Base-by-base conservation (phyloP, 2,113 vertebrate genomes). In the Gopherus flavomarginatus region DNA sequence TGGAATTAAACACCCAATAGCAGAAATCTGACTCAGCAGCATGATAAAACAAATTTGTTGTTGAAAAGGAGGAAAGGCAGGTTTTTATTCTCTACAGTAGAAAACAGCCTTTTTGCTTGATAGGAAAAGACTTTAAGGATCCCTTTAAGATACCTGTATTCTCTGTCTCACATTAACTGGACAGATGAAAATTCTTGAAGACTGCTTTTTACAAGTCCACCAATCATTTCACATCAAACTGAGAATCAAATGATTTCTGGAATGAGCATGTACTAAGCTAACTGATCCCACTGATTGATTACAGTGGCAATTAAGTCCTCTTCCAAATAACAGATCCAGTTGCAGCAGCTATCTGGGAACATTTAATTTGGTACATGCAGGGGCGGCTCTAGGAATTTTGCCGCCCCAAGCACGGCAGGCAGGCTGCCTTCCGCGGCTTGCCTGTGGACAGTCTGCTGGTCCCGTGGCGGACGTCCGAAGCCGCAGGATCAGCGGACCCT, bases 161-260 rank as follows among this genome's bases (percentile, higher is more conserved):
- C 87, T 80, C 0, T 24, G 54, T 13, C 53, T 90, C 54, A 26
- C 19, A 52, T 87, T 95, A 91, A 85, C 57, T 95, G 2, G 9
- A 56, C 13, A 65, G 59, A 35, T 31, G 12, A 62, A 62, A 62
- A 17, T 57, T 86, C 52, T 38, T 52, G 56, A 92, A 95, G 88
- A 52, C n/a, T 24, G 72, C 24, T 27, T 75, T 82, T 52, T 50
- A 90, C 53, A 52, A 86, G 6, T 57, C 83, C 56, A 69, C 54
- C 93, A 83, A 90, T 90, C 88, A 82, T 27, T 79, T 91, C 87
- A 47, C 16, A 86, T 86, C 44, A 53, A 86, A 14, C 17, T 94
- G 85, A 83, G 89, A 87, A 89, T 2, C 0, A 9, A 86, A 77
- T 13, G 90, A 22, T 27, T 89, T 50, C 38, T 53, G 94, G 77